Conservation (phyloP, 2,797 vertebrate genomes). For the Anguilla anguilla region DNA sequence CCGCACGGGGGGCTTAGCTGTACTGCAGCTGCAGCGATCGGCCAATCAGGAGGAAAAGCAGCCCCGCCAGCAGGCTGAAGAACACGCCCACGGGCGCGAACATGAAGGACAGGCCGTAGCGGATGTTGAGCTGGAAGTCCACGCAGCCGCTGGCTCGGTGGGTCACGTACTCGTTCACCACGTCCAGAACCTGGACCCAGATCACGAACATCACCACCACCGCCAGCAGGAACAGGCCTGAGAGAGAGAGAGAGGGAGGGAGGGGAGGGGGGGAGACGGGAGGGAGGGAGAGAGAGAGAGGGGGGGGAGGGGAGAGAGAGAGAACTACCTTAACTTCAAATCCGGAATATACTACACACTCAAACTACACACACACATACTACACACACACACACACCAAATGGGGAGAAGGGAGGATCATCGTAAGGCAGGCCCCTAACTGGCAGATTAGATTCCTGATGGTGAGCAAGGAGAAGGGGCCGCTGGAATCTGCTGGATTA, state of each 20-base stretch:
- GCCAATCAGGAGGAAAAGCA: constrained; percentile 90
- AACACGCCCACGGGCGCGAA: constrained; percentile 88
- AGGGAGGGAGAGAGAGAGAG: background rate
- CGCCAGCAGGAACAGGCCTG: constrained; percentile 86
- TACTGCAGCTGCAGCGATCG: constrained; percentile 78
- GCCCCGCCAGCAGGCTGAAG: constrained; percentile 87
- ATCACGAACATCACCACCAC: constrained; percentile 90
- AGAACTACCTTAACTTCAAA: background rate
- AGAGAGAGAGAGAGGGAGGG: constrained; percentile 31
- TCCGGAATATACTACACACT: background rate
- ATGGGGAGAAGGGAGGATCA: background rate
- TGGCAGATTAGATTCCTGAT: background rate
- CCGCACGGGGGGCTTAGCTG: constrained; percentile 57
- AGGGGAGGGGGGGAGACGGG: background rate
- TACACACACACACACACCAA: background rate
- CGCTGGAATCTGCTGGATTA: background rate
- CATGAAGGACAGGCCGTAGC: constrained; percentile 93
- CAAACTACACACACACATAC: background rate
- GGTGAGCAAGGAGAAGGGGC: background rate
- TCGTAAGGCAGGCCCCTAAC: background rate
- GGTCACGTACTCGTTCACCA: constrained; percentile 78
- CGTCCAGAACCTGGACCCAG: constrained; percentile 88
- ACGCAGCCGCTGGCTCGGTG: constrained; percentile 71
- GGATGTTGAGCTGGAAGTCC: constrained; percentile 75
- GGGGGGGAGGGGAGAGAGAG: background rate